phyloP scores from a whole-genome alignment of 1,140 invertebrate species.

The Bombus terrestris region DNA sequence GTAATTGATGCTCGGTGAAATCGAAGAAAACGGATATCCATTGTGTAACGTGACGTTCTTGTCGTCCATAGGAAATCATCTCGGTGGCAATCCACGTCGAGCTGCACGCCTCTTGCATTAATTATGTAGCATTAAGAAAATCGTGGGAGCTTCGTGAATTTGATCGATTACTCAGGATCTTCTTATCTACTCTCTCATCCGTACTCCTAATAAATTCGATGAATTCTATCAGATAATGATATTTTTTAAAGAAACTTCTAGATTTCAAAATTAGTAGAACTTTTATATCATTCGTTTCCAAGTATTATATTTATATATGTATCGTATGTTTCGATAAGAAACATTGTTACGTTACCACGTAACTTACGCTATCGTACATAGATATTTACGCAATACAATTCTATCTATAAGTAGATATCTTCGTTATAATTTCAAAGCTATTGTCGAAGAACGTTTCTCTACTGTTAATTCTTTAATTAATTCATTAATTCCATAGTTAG shows the following conservation, averaged over 20 bases:
- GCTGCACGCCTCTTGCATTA: conserved; percentile 46
- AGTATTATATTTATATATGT: not conserved
- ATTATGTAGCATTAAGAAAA: conserved; percentile 27
- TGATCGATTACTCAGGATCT: conserved; percentile 38
- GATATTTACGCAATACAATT: not conserved
- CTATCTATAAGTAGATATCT: not conserved
- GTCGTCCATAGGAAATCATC: conserved; percentile 57
- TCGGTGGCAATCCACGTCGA: conserved; percentile 48
- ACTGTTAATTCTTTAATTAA: too few species aligned
- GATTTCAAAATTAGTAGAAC: not conserved
- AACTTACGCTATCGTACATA: not conserved
- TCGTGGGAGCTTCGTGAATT: conserved; percentile 31
- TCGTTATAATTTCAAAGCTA: not conserved
- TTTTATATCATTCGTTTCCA: not conserved
- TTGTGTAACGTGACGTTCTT: conserved; percentile 56
- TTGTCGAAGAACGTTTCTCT: not conserved
- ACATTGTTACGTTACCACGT: too few species aligned
- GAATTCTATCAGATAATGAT: not conserved
- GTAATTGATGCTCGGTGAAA: conserved; percentile 61
- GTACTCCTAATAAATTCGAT: not conserved
- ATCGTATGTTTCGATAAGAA: not conserved
- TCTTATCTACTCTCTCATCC: not conserved
- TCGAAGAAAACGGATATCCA: conserved; percentile 68
- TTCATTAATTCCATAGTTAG: too few species aligned
- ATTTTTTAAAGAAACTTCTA: not conserved